phyloP scores from a whole-genome alignment of 1,140 invertebrate genomes.

The Tetramorium simillimum region DNA sequence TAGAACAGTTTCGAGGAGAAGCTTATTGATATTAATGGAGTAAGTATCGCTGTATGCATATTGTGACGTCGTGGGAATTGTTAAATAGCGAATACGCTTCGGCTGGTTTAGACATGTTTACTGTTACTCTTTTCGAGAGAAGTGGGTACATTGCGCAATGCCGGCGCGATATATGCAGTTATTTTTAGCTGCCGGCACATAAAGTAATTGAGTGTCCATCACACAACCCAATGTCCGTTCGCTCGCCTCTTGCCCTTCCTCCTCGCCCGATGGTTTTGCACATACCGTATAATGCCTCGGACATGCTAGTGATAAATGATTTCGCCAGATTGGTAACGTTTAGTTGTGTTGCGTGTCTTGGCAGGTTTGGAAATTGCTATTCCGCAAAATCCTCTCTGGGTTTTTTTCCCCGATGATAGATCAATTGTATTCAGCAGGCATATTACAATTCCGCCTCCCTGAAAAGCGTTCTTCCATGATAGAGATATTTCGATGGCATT shows the following conservation, averaged over 20 bases:
- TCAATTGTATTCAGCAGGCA: slow-evolving; percentile 53
- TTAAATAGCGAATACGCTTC: slow-evolving; percentile 1
- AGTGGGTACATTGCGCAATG: slow-evolving; percentile 47
- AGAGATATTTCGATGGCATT: slow-evolving; percentile 19
- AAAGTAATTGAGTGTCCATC: slow-evolving; percentile 63
- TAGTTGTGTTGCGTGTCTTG: slow-evolving; percentile 59
- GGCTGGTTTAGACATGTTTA: slow-evolving; percentile 42
- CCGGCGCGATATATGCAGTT: slow-evolving; percentile 57
- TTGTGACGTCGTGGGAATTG: neutral
- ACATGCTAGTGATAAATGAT: slow-evolving; percentile 62
- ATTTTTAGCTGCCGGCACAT: slow-evolving; percentile 62
- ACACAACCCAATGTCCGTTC: slow-evolving; percentile 61
- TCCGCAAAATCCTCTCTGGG: slow-evolving; percentile 51
- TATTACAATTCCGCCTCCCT: slow-evolving; percentile 34
- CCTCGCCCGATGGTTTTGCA: slow-evolving; percentile 55
- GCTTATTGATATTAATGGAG: neutral
- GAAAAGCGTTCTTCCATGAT: slow-evolving; percentile 2
- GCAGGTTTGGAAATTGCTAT: slow-evolving; percentile 58
- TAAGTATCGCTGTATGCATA: neutral
- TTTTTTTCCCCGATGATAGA: slow-evolving; percentile 50
- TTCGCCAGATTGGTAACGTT: slow-evolving; percentile 62
- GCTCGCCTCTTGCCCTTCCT: slow-evolving; percentile 53
- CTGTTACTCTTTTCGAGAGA: slow-evolving; percentile 45
- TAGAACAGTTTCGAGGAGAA: neutral
- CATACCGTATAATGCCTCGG: slow-evolving; percentile 61